Conservation (phyloP, 2,888 invertebrate species). For the Hirudinaria manillensis region DNA sequence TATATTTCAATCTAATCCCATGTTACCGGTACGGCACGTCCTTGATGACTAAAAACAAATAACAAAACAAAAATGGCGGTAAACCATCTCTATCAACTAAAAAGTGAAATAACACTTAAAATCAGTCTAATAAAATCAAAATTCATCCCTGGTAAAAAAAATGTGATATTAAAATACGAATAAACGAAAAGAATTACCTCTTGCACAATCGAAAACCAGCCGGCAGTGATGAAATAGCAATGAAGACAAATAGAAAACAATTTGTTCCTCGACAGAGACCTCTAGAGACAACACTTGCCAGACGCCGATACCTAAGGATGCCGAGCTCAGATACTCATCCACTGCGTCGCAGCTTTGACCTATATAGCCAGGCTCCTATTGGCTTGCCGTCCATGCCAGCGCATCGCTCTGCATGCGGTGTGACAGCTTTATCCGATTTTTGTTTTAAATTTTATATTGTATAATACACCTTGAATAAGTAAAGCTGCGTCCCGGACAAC, state of each 20-base stretch:
- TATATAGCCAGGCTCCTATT: constrained; percentile 4
- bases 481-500: neutral
- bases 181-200: neutral
- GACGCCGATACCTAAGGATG: neutral
- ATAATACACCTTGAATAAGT: neutral
- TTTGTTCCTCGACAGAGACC: neutral
- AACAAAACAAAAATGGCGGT: constrained; percentile 2
- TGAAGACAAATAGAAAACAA: neutral
- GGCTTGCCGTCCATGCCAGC: neutral
- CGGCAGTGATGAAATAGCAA: neutral
- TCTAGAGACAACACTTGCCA: neutral
- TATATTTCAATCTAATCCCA: too few relatives aligned
- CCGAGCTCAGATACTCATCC: neutral
- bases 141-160: neutral
- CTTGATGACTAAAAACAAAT: too few relatives aligned
- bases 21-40: too few relatives aligned
- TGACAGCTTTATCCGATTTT: neutral
- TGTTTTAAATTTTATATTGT: neutral
- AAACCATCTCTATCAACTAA: neutral
- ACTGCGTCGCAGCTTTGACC: constrained; percentile 24
- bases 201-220: constrained; percentile 11
- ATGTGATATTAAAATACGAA: too few relatives aligned
- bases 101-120: neutral
- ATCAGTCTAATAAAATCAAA: neutral
- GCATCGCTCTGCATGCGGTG: neutral